phyloP scores from a whole-genome alignment of 2,797 vertebrate species.

The Muraenolepis orangiensis region DNA sequence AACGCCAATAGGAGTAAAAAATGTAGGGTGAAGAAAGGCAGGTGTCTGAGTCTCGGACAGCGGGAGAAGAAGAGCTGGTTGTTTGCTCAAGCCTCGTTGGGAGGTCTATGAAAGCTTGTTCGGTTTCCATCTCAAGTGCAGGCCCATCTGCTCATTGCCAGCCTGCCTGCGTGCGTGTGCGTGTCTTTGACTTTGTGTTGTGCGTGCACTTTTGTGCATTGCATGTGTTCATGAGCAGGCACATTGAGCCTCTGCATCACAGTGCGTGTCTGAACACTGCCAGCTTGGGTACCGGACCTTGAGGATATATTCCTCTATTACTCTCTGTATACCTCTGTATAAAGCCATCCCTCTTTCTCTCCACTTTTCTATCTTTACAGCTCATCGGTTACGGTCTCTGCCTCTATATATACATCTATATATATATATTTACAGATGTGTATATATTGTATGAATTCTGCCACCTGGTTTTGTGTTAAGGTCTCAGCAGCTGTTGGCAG shows the following conservation, averaged over 20 bases:
- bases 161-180: slow-evolving; percentile 28
- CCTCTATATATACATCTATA: too few relatives aligned
- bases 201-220: slow-evolving; percentile 21
- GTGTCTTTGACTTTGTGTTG: slow-evolving; percentile 23
- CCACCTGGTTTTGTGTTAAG: too few relatives aligned
- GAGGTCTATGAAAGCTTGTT: slow-evolving; percentile 51
- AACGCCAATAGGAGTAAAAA: neutral
- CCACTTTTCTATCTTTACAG: neutral
- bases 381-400: too few relatives aligned
- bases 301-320: neutral
- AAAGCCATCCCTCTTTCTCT: neutral
- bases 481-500: too few relatives aligned
- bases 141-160: slow-evolving; percentile 11
- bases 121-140: slow-evolving; percentile 30
- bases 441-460: neutral
- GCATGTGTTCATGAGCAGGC: slow-evolving; percentile 33
- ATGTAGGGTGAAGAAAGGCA: neutral
- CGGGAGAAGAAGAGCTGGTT: neutral
- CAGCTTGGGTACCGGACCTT: neutral
- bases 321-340: neutral
- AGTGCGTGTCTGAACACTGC: slow-evolving; percentile 29
- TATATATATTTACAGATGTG: too few relatives aligned
- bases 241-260: slow-evolving; percentile 37
- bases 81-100: slow-evolving; percentile 29
- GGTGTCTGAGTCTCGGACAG: neutral